Evolutionary conservation across 2,888 invertebrate genomes (phyloP).

Genomic region (Diaprepes abbreviatus): DNA sequence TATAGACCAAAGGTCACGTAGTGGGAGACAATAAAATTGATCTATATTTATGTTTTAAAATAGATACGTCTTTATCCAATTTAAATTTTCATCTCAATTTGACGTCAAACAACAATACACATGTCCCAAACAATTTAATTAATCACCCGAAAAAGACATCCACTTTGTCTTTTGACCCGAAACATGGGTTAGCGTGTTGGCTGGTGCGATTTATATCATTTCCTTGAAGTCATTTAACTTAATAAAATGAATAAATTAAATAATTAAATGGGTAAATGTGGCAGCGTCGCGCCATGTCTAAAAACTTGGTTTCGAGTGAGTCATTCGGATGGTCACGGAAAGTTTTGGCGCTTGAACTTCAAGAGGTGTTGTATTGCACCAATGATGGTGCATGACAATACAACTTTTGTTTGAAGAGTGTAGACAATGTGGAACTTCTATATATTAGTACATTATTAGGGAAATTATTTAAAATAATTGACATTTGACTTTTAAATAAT

Average conservation of each 20-base stretch:
- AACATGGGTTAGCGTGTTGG: slow-evolving; percentile 36
- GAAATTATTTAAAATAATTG: no score
- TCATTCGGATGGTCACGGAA: slow-evolving; percentile 29
- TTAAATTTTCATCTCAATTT: background rate
- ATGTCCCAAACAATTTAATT: slow-evolving; percentile 15
- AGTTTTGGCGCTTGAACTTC: slow-evolving; percentile 24
- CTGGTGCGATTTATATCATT: slow-evolving; percentile 37
- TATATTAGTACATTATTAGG: no score
- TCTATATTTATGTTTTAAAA: no score
- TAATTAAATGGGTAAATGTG: slow-evolving; percentile 38
- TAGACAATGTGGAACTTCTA: no score
- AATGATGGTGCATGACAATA: background rate
- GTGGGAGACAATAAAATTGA: no score
- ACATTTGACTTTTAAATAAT: no score
- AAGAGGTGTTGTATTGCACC: slow-evolving; percentile 3
- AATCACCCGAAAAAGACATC: slow-evolving; percentile 13
- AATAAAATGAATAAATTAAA: slow-evolving; percentile 47
- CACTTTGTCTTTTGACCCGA: slow-evolving; percentile 35
- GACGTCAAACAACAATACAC: slow-evolving; percentile 16
- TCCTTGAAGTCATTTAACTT: slow-evolving; percentile 46
- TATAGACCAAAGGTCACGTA: no score
- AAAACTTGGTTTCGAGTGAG: slow-evolving; percentile 19
- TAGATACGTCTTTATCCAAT: background rate
- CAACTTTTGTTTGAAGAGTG: no score
- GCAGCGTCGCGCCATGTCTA: slow-evolving; percentile 35